phyloP scores from a whole-genome alignment of 1,140 invertebrate genomes.

The Drosophila pseudoananassae region DNA sequence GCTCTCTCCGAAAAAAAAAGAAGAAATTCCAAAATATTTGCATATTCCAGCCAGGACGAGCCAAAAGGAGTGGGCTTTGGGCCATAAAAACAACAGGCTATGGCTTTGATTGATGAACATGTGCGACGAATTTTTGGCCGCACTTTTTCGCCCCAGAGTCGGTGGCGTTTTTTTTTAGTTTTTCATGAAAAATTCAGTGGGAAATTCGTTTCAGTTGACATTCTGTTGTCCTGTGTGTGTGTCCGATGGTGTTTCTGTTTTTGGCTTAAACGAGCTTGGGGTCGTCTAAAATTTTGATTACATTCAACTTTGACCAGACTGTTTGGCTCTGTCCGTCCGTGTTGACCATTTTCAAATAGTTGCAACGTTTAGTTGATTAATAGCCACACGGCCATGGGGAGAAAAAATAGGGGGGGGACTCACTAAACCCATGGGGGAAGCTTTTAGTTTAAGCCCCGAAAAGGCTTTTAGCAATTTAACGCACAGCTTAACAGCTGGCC shows the following conservation, averaged over 20 bases:
- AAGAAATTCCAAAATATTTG: slow-evolving; percentile 32
- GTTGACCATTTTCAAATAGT: slow-evolving; percentile 71
- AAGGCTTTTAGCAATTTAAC: slow-evolving; percentile 81
- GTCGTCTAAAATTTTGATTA: slow-evolving; percentile 72
- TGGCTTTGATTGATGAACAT: slow-evolving; percentile 80
- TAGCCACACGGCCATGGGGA: slow-evolving; percentile 53
- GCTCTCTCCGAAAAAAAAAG: too few species aligned
- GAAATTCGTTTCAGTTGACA: slow-evolving; percentile 64
- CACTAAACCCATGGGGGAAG: slow-evolving; percentile 14
- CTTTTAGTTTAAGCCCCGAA: slow-evolving; percentile 74
- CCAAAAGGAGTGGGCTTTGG: background rate
- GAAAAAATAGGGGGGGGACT: slow-evolving; percentile 2
- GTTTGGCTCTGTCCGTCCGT: slow-evolving; percentile 17
- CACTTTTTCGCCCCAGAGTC: slow-evolving; percentile 12
- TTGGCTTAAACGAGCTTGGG: slow-evolving; percentile 15
- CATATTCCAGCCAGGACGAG: slow-evolving; percentile 17
- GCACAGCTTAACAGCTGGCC: slow-evolving; percentile 74
- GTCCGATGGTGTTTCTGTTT: background rate
- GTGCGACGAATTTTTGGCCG: slow-evolving; percentile 51
- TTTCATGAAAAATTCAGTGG: slow-evolving; percentile 38
- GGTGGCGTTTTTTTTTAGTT: slow-evolving; percentile 11
- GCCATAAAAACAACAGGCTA: slow-evolving; percentile 43
- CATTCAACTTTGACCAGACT: slow-evolving; percentile 66
- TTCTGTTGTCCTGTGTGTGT: slow-evolving; percentile 34
- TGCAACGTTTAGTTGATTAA: slow-evolving; percentile 82